Evolutionary conservation across 2,888 invertebrate species (phyloP).

Genomic region (Cordylochernes scorpioides): DNA sequence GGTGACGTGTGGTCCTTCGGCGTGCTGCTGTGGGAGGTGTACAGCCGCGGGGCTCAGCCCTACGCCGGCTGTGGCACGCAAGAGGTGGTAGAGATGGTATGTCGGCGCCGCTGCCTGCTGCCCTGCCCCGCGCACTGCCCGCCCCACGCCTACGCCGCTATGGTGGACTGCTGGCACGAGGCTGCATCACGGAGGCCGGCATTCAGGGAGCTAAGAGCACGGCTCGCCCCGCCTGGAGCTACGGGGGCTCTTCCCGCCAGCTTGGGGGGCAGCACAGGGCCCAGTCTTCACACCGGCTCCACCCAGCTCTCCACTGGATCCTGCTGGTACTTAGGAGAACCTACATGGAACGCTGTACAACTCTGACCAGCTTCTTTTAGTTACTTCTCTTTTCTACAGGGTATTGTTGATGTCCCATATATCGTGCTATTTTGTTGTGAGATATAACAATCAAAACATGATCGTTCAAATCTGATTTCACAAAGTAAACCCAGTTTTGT

Average conservation of each 20-base stretch:
- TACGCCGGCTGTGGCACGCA: slow-evolving; percentile 82
- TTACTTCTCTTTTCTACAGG: too few species aligned
- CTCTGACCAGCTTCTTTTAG: too few species aligned
- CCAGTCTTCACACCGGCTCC: slow-evolving; percentile 28
- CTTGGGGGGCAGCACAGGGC: slow-evolving; percentile 25
- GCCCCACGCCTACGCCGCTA: slow-evolving; percentile 62
- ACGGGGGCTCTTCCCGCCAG: slow-evolving; percentile 17
- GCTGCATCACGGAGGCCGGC: slow-evolving; percentile 64
- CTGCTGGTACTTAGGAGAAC: too few species aligned
- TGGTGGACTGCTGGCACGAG: slow-evolving; percentile 98
- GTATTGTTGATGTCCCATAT: too few species aligned
- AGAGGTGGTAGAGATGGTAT: slow-evolving; percentile 88
- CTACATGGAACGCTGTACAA: too few species aligned
- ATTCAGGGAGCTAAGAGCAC: slow-evolving; percentile 65
- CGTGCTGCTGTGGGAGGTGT: slow-evolving; percentile 97
- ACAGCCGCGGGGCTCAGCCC: slow-evolving; percentile 85
- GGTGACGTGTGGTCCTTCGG: slow-evolving; percentile 98
- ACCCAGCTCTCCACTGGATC: slow-evolving; percentile 22
- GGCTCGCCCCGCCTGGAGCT: too few species aligned
- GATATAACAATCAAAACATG: too few species aligned
- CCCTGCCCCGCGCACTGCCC: slow-evolving; percentile 81
- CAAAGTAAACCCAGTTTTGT: too few species aligned
- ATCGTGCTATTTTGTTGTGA: too few species aligned
- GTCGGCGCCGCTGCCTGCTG: slow-evolving; percentile 66
- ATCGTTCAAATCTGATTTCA: too few species aligned